These are phyloP conservation scores for Tragelaphus buxtoni DNA, from an alignment of 2,113 vertebrate species.

Conservation along the genomic window DNA sequence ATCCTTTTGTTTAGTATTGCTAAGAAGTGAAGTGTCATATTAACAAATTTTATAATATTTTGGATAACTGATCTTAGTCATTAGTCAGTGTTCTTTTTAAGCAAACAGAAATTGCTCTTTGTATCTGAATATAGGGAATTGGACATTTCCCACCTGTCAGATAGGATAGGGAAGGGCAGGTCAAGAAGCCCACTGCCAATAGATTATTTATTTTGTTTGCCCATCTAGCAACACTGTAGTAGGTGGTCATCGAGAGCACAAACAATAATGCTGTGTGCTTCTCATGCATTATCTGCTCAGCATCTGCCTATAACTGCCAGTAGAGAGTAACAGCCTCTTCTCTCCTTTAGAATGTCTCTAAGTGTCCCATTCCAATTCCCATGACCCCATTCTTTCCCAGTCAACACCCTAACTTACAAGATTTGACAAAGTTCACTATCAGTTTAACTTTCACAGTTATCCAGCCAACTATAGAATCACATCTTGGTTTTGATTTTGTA, in stretches of 20 bases:
- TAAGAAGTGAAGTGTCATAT: not conserved
- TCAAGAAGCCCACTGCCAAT: not conserved
- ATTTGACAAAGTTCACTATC: not conserved
- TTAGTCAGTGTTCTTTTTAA: not conserved
- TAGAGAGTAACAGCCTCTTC: not conserved
- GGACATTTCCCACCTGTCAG: not conserved
- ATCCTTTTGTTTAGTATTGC: not conserved
- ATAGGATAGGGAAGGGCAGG: not conserved
- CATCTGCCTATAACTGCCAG: not conserved
- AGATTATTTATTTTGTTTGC: not conserved
- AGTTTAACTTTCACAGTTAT: not conserved
- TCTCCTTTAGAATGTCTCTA: not conserved
- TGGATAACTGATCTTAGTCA: not conserved
- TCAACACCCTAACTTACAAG: not conserved
- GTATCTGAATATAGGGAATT: not conserved
- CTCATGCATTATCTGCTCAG: accelerated
- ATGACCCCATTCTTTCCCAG: not conserved
- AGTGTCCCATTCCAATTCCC: not conserved
- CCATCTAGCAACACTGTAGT: not conserved
- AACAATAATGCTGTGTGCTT: not conserved
- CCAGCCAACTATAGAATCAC: not conserved
- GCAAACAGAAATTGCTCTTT: not conserved
- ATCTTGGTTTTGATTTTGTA: not conserved
- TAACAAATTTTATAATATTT: not conserved
- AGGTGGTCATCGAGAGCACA: not conserved